Conservation (phyloP, 1,140 invertebrate species). For the Cyclina sinensis region DNA sequence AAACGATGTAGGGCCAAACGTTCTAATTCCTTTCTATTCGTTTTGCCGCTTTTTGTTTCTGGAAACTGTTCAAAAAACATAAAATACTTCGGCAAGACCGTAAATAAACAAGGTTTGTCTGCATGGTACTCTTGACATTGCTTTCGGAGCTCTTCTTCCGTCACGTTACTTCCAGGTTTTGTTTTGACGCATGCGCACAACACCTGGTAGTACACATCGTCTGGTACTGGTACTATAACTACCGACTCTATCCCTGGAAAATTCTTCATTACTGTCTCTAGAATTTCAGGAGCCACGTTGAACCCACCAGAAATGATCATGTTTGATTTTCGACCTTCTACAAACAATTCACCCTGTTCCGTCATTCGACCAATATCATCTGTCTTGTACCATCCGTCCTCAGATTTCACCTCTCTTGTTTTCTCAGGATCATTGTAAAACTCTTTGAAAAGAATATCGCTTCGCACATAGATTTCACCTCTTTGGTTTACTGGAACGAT, state of each 20-base stretch:
- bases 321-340: conserved; percentile 56
- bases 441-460: conserved; percentile 87
- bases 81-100: conserved; percentile 17
- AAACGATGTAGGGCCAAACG: background rate
- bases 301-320: conserved; percentile 56
- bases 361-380: conserved; percentile 84
- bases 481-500: background rate
- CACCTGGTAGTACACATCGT: conserved; percentile 34
- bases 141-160: background rate
- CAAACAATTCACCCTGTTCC: conserved; percentile 58
- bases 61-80: conserved; percentile 41
- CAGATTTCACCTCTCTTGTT: conserved; percentile 84
- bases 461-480: too few relatives aligned
- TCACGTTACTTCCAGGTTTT: background rate
- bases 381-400: conserved; percentile 86
- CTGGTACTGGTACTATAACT: conserved; percentile 50
- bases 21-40: background rate
- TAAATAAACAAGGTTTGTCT: conserved; percentile 1
- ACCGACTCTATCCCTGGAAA: conserved; percentile 29
- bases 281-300: conserved; percentile 51
- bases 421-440: conserved; percentile 89
- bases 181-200: conserved; percentile 38
- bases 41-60: conserved; percentile 9
- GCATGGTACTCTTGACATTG: background rate
- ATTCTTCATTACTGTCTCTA: conserved; percentile 28